Evolutionary conservation across 2,888 invertebrate genomes (phyloP).

Genomic region (Leptinotarsa haldemani): DNA sequence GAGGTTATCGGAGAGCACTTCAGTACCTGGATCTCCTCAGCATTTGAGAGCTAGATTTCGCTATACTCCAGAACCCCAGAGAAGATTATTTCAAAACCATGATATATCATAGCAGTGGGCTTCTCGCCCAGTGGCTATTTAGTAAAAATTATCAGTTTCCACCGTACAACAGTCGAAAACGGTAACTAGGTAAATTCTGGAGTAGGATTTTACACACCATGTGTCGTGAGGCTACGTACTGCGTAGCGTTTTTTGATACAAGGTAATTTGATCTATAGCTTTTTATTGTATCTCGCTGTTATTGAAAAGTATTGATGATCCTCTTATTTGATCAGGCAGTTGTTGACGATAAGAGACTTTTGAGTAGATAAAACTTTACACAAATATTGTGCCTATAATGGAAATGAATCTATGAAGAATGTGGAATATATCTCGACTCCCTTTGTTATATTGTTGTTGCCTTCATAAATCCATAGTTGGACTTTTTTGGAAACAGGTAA

Average conservation of each 20-base stretch:
- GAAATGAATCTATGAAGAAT: background rate
- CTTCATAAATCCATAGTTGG: background rate
- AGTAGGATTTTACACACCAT: background rate
- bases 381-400: slow-evolving; percentile 15
- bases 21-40: slow-evolving; percentile 78
- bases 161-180: background rate
- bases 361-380: slow-evolving; percentile 6
- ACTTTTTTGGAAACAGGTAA: background rate
- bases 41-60: slow-evolving; percentile 74
- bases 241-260: slow-evolving; percentile 9
- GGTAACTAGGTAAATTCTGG: slow-evolving; percentile 12
- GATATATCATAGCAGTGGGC: slow-evolving; percentile 60
- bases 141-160: slow-evolving; percentile 30
- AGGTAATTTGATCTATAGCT: slow-evolving; percentile 8
- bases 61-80: slow-evolving; percentile 72
- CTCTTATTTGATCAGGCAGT: background rate
- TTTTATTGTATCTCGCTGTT: slow-evolving; percentile 7
- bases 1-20: slow-evolving; percentile 75
- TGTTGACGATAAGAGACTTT: background rate
- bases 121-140: slow-evolving; percentile 26
- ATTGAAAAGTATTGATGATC: background rate
- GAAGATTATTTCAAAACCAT: slow-evolving; percentile 67
- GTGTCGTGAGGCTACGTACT: background rate
- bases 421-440: background rate
- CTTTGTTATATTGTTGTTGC: background rate